phyloP scores from a whole-genome alignment of 2,797 vertebrate species.

The Momotus momota region DNA sequence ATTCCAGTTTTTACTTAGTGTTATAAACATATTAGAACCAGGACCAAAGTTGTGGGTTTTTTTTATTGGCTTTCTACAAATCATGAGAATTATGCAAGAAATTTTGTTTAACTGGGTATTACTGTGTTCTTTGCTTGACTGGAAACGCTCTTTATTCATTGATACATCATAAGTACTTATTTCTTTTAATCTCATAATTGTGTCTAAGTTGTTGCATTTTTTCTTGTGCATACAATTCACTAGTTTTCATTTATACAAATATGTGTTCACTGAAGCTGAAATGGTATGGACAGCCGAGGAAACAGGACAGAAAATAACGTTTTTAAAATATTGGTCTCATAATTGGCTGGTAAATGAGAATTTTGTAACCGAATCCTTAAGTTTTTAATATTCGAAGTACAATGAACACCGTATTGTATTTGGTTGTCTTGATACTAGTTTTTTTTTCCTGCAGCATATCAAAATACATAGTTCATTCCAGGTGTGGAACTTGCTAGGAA shows the following conservation, averaged over 20 bases:
- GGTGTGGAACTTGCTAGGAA: not conserved
- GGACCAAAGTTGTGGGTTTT: not conserved
- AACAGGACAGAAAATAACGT: not conserved
- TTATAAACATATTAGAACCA: not conserved
- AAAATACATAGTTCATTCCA: not conserved
- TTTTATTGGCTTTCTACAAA: not conserved
- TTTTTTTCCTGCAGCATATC: not conserved
- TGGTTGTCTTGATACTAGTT: constrained; percentile 16
- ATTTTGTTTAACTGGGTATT: not conserved
- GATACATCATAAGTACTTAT: not conserved
- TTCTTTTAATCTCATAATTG: not conserved
- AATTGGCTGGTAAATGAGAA: not conserved
- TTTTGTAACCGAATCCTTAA: constrained; percentile 7
- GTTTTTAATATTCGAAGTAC: not conserved
- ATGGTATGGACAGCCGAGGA: not conserved
- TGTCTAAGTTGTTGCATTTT: constrained; percentile 29
- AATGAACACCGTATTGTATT: not conserved
- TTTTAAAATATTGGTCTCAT: not conserved
- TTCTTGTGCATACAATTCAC: not conserved
- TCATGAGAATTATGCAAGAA: not conserved
- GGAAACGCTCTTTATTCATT: not conserved
- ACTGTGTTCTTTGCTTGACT: not conserved
- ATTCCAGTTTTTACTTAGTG: not conserved
- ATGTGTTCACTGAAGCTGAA: not conserved
- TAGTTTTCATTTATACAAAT: constrained; percentile 16